Conservation (phyloP, 2,888 invertebrate genomes). For the Melanargia galathea region DNA sequence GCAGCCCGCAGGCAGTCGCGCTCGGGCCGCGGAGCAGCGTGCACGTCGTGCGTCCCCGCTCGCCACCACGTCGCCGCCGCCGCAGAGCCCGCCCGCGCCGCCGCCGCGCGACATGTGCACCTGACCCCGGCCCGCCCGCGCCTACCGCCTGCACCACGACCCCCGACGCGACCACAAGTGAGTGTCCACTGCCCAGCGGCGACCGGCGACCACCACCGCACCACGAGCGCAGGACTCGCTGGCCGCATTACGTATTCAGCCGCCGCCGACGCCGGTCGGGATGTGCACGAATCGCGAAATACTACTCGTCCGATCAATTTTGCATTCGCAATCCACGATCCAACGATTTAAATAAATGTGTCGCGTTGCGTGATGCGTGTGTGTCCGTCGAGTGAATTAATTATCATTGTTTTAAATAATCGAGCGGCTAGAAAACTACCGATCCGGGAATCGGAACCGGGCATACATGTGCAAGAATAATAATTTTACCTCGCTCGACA, state of each 20-base stretch:
- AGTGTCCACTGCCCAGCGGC: slow-evolving; percentile 45
- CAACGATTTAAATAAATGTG: neutral
- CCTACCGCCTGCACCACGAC: slow-evolving; percentile 45
- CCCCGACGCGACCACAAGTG: slow-evolving; percentile 55
- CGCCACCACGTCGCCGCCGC: slow-evolving; percentile 47
- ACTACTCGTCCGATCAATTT: neutral
- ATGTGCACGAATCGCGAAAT: neutral
- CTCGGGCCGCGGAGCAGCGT: slow-evolving; percentile 49
- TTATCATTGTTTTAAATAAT: neutral
- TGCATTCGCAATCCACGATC: neutral
- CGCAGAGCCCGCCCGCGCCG: slow-evolving; percentile 43
- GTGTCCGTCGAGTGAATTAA: neutral
- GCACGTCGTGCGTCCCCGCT: slow-evolving; percentile 43
- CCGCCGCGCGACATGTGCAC: slow-evolving; percentile 57
- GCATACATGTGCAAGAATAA: neutral
- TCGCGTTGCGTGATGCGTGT: neutral
- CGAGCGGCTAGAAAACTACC: neutral
- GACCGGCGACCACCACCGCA: neutral
- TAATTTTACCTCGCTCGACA: neutral
- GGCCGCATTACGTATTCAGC: neutral
- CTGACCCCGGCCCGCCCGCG: slow-evolving; percentile 57
- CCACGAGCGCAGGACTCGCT: neutral
- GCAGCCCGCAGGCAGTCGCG: slow-evolving; percentile 52
- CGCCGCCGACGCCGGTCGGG: neutral
- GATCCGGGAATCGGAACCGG: neutral